Percentiles rank a stretch among this genome's conserved stretches.
These are phyloP conservation scores for Drosophila malerkotliana DNA, from an alignment of 1,140 invertebrate genomes.

Conservation along the genomic window DNA sequence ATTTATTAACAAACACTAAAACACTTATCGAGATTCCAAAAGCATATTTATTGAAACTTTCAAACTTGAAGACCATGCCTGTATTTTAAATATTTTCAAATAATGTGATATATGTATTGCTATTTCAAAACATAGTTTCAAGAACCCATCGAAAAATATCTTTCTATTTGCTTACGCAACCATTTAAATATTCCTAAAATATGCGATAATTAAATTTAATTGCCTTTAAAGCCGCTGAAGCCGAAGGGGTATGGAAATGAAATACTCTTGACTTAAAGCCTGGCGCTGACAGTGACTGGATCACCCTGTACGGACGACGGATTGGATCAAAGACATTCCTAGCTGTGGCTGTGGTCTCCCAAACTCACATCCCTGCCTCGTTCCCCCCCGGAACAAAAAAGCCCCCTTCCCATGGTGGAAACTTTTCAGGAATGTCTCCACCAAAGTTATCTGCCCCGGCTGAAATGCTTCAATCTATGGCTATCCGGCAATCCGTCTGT, in stretches of 20 bases:
- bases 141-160: not conserved
- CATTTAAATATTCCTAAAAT: not conserved
- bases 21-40: too few species aligned
- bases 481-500: slow-evolving; percentile 17
- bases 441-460: slow-evolving; percentile 56
- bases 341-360: slow-evolving; percentile 67
- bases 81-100: too few species aligned
- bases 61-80: too few species aligned
- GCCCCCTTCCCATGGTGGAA: not conserved
- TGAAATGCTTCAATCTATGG: slow-evolving; percentile 48
- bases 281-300: slow-evolving; percentile 16
- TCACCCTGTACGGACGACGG: slow-evolving; percentile 67
- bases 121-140: not conserved
- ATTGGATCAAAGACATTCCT: slow-evolving; percentile 76
- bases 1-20: too few species aligned
- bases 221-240: slow-evolving; percentile 12
- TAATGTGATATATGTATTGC: too few species aligned
- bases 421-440: slow-evolving; percentile 66
- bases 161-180: slow-evolving; percentile 3
- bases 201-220: slow-evolving; percentile 32
- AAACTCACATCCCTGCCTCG: slow-evolving; percentile 20
- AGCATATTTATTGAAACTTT: too few species aligned
- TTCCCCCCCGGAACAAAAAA: not conserved
- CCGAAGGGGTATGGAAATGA: slow-evolving; percentile 30
- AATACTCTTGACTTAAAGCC: slow-evolving; percentile 28